A percentile compares a stretch with the other conserved stretches of the same genome.
These are phyloP conservation scores for Champsocephalus gunnari DNA, from an alignment of 2,797 vertebrate genomes.

Conservation along the genomic window DNA sequence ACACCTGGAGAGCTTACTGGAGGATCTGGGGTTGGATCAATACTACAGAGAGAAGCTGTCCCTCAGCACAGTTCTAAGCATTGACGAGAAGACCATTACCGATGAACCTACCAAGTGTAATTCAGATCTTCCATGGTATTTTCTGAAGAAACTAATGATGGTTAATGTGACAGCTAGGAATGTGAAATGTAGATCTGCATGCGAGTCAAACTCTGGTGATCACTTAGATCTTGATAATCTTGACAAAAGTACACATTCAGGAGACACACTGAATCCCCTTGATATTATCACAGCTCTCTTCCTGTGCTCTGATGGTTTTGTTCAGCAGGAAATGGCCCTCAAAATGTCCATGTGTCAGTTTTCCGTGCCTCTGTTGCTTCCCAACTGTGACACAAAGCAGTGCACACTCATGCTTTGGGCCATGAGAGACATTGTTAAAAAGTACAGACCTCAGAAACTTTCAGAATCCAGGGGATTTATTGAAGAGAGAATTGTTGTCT, in stretches of 20 bases:
- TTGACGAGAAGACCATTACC: slow-evolving; percentile 56
- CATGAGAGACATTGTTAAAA: too few species aligned
- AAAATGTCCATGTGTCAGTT: slow-evolving; percentile 87
- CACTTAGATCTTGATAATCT: slow-evolving; percentile 32
- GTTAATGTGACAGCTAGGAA: slow-evolving; percentile 76
- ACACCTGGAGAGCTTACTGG: slow-evolving; percentile 45
- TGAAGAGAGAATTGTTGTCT: too few species aligned
- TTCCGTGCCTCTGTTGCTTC: too few species aligned
- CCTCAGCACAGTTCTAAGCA: slow-evolving; percentile 69
- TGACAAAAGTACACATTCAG: accelerated
- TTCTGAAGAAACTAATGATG: slow-evolving; percentile 80
- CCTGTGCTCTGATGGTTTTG: slow-evolving; percentile 83
- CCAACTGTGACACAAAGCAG: too few species aligned
- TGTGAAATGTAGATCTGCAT: slow-evolving; percentile 25
- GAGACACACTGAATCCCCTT: slow-evolving; percentile 71
- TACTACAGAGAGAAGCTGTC: slow-evolving; percentile 67
- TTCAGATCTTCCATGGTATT: slow-evolving; percentile 70
- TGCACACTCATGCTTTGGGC: too few species aligned
- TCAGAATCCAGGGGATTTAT: too few species aligned
- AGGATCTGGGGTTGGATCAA: slow-evolving; percentile 62
- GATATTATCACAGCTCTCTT: slow-evolving; percentile 84
- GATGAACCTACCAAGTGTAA: slow-evolving; percentile 54
- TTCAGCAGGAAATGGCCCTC: slow-evolving; percentile 85
- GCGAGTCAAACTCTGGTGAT: too few species aligned
- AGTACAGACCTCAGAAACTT: too few species aligned